Base-by-base conservation (phyloP, 2,797 vertebrate genomes). In the Microcaecilia unicolor region DNA sequence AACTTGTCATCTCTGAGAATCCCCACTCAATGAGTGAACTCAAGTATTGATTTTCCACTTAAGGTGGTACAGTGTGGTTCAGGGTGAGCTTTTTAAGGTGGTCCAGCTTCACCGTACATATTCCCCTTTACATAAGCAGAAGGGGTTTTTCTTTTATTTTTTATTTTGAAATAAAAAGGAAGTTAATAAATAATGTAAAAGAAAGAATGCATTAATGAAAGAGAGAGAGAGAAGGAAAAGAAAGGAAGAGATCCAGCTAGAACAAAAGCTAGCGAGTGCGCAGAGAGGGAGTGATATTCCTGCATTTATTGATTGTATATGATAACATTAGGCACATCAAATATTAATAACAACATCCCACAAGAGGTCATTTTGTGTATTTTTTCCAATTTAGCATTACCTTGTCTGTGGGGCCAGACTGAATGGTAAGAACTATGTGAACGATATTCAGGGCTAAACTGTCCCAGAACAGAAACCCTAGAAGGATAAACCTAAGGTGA, bases 281-380 rank as follows among this genome's bases (percentile, higher is more conserved):
- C 28, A 35, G 23, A 25, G 44, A 31, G 30, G 22, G 22, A 38
- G 48, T 58, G 56, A 67, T 55, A 70, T 77, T 72, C 72, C 64
- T 75, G 70, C 72, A 58, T 35, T 42, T 57, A 77, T 77, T 38
- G 72, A 77, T 77, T 60, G 67, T 68, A 50, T 69, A 45, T 67
- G 72, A 73, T 75, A 62, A 73, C 74, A 75, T 77, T 75, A 73
- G 70, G 26, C 48, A 51, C 69, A 77, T 77, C 67, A 77, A 77
- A 77, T 77, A 77, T 77, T 77, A 68, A 75, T 77, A 42, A 57
- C 56, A 36, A 61, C 70, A 62, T 70, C 63, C 69, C 74, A 65
- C 67, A 65, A 51, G 72, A 70, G 67, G 65, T 74, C 65, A 69
- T 55, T 61, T 54, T 46, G 48, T 64, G 58, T 58, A 58, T 37